Base-by-base conservation (phyloP, 2,888 invertebrate species). In the Vannuccia rotundouncinata region DNA sequence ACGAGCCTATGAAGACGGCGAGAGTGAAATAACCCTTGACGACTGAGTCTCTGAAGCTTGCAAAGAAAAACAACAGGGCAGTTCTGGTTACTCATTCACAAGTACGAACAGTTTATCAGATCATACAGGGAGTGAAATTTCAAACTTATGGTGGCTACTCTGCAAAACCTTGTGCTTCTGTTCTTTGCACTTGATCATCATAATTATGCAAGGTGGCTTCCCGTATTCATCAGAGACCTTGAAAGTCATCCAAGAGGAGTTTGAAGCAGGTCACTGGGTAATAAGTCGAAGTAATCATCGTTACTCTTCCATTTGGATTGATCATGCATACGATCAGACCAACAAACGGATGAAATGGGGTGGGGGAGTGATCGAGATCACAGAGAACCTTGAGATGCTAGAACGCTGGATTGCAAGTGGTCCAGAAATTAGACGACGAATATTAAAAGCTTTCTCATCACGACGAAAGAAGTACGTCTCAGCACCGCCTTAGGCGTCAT, bases 251-350 rank as follows among this genome's bases (percentile, higher is more conserved):
- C 29, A 75, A 27, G 28, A 22, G 29, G 29, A 75, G 59, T 77
- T 74, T 30, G 74, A 79, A 31, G 45, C n/a, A 27, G 78, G 81
- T 1, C 59, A 81, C 74, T 81, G 78, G 81, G 79, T 31, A 73
- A 81, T 81, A 80, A 74, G 29, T 80, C 79, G 81, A 81, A 80
- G 81, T 75, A 81, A 80, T 74, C 81, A 29, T 13, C 60, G 29
- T 74, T 79, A 27, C 30, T 79, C 79, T 27, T 79, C 79, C 79
- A 30, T 80, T 10, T 74, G 79, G 10, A 81, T 80, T 59, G 79
- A 81, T 80, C 81, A 81, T 25, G 81, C 81, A 74, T 80, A 81
- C 30, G 80, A 81, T 45, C 77, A 80, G 59, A 80, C 80, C 80
- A 81, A 80, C 31, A 80, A 74, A 73, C 45, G 59, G 76, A 79